phyloP scores from a whole-genome alignment of 2,888 invertebrate genomes.

The Uropetala carovei region DNA sequence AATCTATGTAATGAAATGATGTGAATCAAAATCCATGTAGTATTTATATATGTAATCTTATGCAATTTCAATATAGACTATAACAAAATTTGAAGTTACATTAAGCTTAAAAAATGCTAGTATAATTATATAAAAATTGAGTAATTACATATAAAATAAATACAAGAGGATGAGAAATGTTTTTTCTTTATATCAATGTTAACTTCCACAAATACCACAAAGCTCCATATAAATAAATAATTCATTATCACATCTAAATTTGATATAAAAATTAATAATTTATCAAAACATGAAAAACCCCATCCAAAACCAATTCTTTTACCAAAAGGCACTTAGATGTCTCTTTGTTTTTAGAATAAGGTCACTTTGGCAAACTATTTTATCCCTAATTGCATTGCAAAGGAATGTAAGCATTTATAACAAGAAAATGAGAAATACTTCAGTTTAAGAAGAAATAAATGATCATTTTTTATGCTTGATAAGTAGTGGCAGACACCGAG shows the following conservation, averaged over 20 bases:
- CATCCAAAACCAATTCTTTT: constrained; percentile 47
- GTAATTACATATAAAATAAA: neutral
- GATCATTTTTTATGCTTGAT: constrained; percentile 81
- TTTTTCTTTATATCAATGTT: constrained; percentile 20
- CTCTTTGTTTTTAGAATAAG: neutral
- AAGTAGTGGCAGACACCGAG: constrained; percentile 95
- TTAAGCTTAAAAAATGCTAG: too few relatives aligned
- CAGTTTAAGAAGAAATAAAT: neutral
- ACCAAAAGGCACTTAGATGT: constrained; percentile 6
- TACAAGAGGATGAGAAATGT: too few relatives aligned
- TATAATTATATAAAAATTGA: too few relatives aligned
- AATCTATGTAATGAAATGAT: too few relatives aligned
- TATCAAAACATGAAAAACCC: constrained; percentile 32
- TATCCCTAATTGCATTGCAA: constrained; percentile 22
- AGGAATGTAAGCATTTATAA: constrained; percentile 47
- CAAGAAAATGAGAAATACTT: neutral
- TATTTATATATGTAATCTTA: too few relatives aligned
- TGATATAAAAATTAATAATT: neutral
- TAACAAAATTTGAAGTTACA: too few relatives aligned
- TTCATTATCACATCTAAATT: neutral
- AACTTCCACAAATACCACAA: constrained; percentile 26
- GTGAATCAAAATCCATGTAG: too few relatives aligned
- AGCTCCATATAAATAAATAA: constrained; percentile 53
- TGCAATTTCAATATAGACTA: too few relatives aligned
- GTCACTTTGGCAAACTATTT: neutral